Conservation (phyloP, 2,888 invertebrate species). For the Pollenia labialis region DNA sequence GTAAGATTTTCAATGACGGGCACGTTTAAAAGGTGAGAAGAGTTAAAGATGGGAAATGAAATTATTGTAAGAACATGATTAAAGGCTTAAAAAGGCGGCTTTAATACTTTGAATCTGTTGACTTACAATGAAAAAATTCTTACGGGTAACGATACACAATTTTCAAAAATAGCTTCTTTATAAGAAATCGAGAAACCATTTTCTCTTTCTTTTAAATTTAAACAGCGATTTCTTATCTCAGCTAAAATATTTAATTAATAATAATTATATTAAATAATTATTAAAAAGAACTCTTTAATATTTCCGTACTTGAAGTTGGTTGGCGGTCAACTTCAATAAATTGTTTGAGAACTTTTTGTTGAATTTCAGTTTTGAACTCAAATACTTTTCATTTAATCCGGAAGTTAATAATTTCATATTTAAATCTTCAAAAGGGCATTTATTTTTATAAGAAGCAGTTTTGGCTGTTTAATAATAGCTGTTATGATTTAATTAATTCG, state of each 20-base stretch:
- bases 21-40: constrained; percentile 63
- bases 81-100: constrained; percentile 38
- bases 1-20: constrained; percentile 43
- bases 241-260: constrained; percentile 58
- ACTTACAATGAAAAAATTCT: neutral
- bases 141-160: neutral
- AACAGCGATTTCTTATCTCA: constrained; percentile 31
- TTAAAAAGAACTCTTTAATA: constrained; percentile 39
- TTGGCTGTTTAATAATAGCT: neutral
- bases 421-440: constrained; percentile 3
- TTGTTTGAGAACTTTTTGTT: neutral
- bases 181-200: constrained; percentile 1
- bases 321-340: constrained; percentile 46
- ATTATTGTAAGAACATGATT: constrained; percentile 18
- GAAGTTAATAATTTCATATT: constrained; percentile 28
- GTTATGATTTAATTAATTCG: neutral
- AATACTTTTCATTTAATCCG: constrained; percentile 36
- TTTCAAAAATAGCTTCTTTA: constrained; percentile 27
- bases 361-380: neutral
- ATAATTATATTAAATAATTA: constrained; percentile 57
- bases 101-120: constrained; percentile 55
- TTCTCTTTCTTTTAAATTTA: neutral
- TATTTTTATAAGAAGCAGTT: neutral
- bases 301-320: constrained; percentile 1
- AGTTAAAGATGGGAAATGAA: constrained; percentile 30